phyloP scores from a whole-genome alignment of 2,888 invertebrate species.

The Cephus pulcher region DNA sequence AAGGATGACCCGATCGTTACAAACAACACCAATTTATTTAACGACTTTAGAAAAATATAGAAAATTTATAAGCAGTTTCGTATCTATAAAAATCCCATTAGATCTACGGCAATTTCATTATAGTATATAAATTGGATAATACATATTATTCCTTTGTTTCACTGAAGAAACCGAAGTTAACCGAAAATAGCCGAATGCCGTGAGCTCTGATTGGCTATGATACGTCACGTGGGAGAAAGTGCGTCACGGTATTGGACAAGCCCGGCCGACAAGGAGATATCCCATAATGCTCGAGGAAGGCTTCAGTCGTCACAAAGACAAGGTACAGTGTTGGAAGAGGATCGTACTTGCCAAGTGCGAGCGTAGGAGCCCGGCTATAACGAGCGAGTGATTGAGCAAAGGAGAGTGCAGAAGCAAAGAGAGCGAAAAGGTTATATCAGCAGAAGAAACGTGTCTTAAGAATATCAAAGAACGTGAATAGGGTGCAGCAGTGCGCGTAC shows the following conservation, averaged over 20 bases:
- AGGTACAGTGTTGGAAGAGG: conserved; percentile 38
- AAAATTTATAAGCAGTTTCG: background rate
- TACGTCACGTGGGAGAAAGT: conserved; percentile 8
- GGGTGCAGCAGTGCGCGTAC: conserved; percentile 13
- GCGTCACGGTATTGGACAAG: conserved; percentile 13
- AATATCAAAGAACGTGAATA: conserved; percentile 6
- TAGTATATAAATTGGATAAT: background rate
- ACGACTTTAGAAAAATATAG: background rate
- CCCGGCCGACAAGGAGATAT: conserved; percentile 13
- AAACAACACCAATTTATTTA: conserved; percentile 28
- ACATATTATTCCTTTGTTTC: conserved; percentile 3
- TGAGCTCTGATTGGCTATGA: conserved; percentile 12
- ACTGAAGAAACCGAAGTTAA: conserved; percentile 18
- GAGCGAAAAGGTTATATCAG: conserved; percentile 3
- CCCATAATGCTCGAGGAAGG: conserved; percentile 35
- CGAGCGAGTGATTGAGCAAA: conserved; percentile 14
- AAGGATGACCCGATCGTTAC: conserved; percentile 44
- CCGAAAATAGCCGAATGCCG: conserved; percentile 23
- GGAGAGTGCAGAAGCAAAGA: conserved; percentile 20
- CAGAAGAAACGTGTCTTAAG: conserved; percentile 18
- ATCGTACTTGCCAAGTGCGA: conserved; percentile 24
- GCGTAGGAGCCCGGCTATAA: conserved; percentile 27
- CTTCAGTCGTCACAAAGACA: conserved; percentile 41
- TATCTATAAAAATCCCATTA: background rate
- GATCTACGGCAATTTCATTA: background rate